These are phyloP conservation scores for Cerastis rubricosa DNA, from an alignment of 2,888 invertebrate genomes.

Conservation along the genomic window DNA sequence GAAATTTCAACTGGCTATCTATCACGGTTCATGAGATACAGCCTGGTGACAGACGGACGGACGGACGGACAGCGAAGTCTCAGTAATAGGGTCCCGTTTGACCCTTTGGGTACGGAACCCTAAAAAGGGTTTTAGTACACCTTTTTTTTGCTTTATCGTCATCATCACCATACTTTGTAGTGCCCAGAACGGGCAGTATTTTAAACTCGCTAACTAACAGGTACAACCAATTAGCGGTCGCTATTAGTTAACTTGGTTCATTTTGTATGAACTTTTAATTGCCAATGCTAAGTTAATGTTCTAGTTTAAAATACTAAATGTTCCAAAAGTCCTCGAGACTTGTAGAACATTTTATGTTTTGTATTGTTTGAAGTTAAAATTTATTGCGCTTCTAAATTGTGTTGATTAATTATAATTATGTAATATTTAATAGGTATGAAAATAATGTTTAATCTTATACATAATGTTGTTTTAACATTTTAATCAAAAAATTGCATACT, in stretches of 20 bases:
- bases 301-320: too few species aligned
- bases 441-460: not conserved
- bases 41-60: too few species aligned
- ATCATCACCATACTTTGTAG: slow-evolving; percentile 1
- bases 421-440: not conserved
- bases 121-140: too few species aligned
- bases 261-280: slow-evolving; percentile 70
- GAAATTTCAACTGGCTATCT: too few species aligned
- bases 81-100: too few species aligned
- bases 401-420: not conserved
- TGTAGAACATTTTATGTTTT: not conserved
- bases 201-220: slow-evolving; percentile 64
- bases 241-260: slow-evolving; percentile 67
- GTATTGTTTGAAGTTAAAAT: too few species aligned
- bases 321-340: too few species aligned
- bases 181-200: slow-evolving; percentile 60
- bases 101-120: too few species aligned
- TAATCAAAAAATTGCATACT: not conserved
- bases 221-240: slow-evolving; percentile 71
- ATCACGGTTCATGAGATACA: too few species aligned
- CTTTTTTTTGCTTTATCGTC: not conserved
- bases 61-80: too few species aligned
- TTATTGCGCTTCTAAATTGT: not conserved
- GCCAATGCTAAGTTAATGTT: slow-evolving; percentile 21
- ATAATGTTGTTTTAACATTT: not conserved